Evolutionary conservation across 2,797 vertebrate genomes (phyloP).

Genomic region (Fringilla coelebs): DNA sequence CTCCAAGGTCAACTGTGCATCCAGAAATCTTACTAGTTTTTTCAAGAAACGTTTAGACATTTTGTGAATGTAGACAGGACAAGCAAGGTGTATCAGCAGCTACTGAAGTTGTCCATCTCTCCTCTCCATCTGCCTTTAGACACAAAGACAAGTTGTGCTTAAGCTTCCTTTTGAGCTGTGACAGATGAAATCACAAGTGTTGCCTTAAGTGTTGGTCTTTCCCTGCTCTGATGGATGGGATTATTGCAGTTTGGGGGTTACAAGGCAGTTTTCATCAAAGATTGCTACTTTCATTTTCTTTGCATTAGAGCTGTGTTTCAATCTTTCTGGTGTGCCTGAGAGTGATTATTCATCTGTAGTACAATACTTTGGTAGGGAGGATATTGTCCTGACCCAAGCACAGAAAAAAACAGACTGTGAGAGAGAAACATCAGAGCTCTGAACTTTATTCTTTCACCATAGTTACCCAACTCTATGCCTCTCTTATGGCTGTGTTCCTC

Average conservation of each 20-base stretch:
- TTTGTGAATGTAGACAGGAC: neutral
- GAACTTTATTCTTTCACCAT: neutral
- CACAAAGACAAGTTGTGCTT: neutral
- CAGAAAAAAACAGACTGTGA: neutral
- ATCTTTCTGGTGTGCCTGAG: fast-evolving
- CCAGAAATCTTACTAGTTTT: neutral
- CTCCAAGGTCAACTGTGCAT: neutral
- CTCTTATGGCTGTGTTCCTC: neutral
- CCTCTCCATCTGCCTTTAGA: neutral
- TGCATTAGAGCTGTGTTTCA: neutral
- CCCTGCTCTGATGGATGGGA: neutral
- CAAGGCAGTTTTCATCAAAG: neutral
- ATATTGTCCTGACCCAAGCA: neutral
- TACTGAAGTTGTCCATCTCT: neutral
- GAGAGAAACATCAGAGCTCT: neutral
- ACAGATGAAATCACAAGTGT: neutral
- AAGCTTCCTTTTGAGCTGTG: neutral
- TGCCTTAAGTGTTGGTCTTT: neutral
- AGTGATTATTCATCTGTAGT: neutral
- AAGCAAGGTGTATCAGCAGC: neutral
- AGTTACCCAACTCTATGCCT: neutral
- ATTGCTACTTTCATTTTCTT: neutral
- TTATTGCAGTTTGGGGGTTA: neutral
- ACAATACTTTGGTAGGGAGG: neutral
- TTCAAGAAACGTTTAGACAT: neutral